Evolutionary conservation across 2,888 invertebrate genomes (phyloP), one percentile per base, ranked within the genome.

Genomic region (Julus scandinavius): DNA sequence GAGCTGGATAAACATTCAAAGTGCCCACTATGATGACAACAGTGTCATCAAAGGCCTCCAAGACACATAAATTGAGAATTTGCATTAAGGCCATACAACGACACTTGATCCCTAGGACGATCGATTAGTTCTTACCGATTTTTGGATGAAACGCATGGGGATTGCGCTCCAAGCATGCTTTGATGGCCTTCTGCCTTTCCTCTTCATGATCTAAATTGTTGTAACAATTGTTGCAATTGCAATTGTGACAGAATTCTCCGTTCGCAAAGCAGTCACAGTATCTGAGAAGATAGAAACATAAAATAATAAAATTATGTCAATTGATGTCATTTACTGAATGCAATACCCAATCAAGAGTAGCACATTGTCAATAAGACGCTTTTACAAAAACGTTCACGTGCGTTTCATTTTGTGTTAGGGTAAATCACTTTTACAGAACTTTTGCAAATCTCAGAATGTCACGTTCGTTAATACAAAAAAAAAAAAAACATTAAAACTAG

Each of bases 211-310:
- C 96, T 90, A 99, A 93, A 93, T 99, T 99, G 92, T 99, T 99
- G 91, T 95, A 97, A 92, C 99, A 99, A 93, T 98, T 98, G 92
- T 96, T 96, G 93, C 99, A 99, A 92, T 99, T 99, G 93, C 99
- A 99, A 92, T 95, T 93, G 92, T 97, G 96, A 93, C 99, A 99
- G 93, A 99, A 99, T 93, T 99, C 99, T 4, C 99, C 99, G 93
- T 99, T 99, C 5, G 99, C 99, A 94, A 99, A 99, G 92, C 99
- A 99, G 92, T 99, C 99, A 93, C 99, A 99, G 92, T 99, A 95
- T 90, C 95, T 95, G 91, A 11, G 90, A 90, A 89, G 72, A 88
- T 88, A 88, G 84, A 45, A 83, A 88, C 13, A 49, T 4, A 20
- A 88, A 85, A n/a, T 45, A 85, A 17, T 7, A 72, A 72, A 20